Conservation (phyloP, 2,113 vertebrate genomes). For the Dissostichus mawsoni region DNA sequence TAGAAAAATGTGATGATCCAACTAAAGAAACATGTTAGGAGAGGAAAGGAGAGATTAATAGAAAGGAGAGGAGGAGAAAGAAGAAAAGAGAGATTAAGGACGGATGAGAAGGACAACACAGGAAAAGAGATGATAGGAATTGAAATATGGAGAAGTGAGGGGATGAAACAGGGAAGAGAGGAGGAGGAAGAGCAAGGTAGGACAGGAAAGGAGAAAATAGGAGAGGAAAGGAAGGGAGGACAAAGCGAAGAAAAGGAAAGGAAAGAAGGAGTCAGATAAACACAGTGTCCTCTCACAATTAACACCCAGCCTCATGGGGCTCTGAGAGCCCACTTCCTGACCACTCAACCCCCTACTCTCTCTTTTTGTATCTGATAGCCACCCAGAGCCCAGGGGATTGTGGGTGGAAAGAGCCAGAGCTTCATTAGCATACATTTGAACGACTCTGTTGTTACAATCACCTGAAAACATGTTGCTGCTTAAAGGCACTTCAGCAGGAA, state of each 20-base stretch:
- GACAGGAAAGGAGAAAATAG: not conserved
- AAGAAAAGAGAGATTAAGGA: not conserved
- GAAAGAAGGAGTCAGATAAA: constrained; percentile 6
- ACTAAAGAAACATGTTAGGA: constrained; percentile 41
- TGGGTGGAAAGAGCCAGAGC: constrained; percentile 34
- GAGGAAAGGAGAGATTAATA: not conserved
- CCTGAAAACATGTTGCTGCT: not conserved
- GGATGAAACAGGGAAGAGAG: not conserved
- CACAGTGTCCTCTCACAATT: constrained; percentile 46
- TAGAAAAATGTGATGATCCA: constrained; percentile 63
- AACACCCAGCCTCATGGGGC: constrained; percentile 68
- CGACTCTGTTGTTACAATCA: constrained; percentile 4
- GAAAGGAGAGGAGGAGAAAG: not conserved
- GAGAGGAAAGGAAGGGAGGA: not conserved
- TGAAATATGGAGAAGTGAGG: not conserved
- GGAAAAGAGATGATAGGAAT: not conserved
- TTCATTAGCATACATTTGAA: constrained; percentile 18
- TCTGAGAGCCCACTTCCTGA: constrained; percentile 70
- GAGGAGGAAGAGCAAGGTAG: too few relatives aligned
- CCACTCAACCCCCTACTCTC: not conserved
- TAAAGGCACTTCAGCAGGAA: not conserved
- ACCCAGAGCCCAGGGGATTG: constrained; percentile 41
- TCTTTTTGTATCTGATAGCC: constrained; percentile 61
- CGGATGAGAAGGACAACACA: not conserved
- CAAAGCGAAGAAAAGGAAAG: not conserved